A percentile compares a stretch with the other conserved stretches of the same genome.
phyloP scores from a whole-genome alignment of 2,888 invertebrate species.

The Lacanobia oleracea region DNA sequence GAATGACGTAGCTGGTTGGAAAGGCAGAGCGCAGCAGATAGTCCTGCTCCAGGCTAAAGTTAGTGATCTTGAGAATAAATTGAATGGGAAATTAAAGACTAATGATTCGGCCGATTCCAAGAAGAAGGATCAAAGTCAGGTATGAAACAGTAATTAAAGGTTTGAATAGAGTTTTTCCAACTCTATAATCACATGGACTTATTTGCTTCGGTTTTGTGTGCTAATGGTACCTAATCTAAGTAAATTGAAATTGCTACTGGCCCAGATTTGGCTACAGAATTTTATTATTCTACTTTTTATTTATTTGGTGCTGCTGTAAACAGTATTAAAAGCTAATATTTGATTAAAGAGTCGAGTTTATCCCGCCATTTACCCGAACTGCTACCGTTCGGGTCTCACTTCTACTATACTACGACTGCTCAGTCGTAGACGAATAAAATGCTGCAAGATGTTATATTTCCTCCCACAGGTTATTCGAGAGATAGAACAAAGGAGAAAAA shows the following conservation, averaged over 20 bases:
- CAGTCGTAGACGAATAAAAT: not conserved
- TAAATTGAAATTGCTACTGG: not conserved
- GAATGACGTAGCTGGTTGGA: slow-evolving; percentile 92
- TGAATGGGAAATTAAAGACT: slow-evolving; percentile 85
- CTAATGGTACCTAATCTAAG: not conserved
- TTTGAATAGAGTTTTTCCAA: not conserved
- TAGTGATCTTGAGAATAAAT: slow-evolving; percentile 92
- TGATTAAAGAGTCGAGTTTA: not conserved
- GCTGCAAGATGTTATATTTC: not conserved
- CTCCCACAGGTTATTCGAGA: slow-evolving; percentile 85
- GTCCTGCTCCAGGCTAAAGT: slow-evolving; percentile 92
- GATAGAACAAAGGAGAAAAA: slow-evolving; percentile 89
- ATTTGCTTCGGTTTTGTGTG: not conserved
- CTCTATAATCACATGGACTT: not conserved
- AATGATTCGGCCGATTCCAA: slow-evolving; percentile 73
- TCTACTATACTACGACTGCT: not conserved
- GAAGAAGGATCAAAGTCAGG: slow-evolving; percentile 80
- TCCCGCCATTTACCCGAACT: not conserved
- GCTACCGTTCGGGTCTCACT: not conserved
- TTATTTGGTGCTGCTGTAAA: no score
- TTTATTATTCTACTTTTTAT: not conserved
- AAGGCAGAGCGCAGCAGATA: slow-evolving; percentile 95
- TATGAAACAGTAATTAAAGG: slow-evolving; percentile 38
- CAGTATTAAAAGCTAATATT: not conserved
- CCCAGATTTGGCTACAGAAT: not conserved